These are phyloP conservation scores for Clusia tigrina DNA, from an alignment of 2,888 invertebrate genomes.

Conservation along the genomic window DNA sequence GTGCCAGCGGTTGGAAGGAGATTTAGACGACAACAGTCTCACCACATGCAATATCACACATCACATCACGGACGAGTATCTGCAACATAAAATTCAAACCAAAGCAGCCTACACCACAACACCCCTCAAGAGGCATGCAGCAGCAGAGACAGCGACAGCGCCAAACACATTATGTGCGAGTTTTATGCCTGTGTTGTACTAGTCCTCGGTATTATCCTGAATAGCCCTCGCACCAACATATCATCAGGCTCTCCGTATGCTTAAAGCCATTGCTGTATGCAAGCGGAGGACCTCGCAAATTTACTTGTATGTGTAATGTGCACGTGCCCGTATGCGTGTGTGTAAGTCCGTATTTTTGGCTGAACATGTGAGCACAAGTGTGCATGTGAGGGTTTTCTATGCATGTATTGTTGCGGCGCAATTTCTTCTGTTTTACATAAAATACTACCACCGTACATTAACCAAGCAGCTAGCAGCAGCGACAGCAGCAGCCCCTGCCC, in stretches of 20 bases:
- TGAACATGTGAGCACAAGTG: too few species aligned
- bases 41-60: slow-evolving; percentile 22
- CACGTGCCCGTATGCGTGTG: too few species aligned
- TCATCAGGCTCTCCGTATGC: too few species aligned
- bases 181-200: too few species aligned
- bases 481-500: background rate
- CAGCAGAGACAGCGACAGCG: too few species aligned
- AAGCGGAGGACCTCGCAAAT: too few species aligned
- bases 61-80: slow-evolving; percentile 19
- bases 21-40: slow-evolving; percentile 25
- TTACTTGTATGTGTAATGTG: too few species aligned
- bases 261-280: too few species aligned
- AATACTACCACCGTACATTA: slow-evolving; percentile 34
- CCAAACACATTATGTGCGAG: too few species aligned
- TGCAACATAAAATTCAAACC: slow-evolving; percentile 32
- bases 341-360: slow-evolving; percentile 17
- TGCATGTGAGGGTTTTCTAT: slow-evolving; percentile 11
- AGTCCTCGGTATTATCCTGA: too few species aligned
- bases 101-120: slow-evolving; percentile 25
- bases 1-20: slow-evolving; percentile 17
- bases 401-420: slow-evolving; percentile 36
- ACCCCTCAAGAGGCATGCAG: background rate
- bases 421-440: slow-evolving; percentile 50
- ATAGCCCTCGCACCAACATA: too few species aligned
- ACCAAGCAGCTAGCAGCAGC: slow-evolving; percentile 24